Evolutionary conservation across 2,113 vertebrate genomes (phyloP), one percentile per base, ranked within the genome.

Genomic region (Psilopsiagon aymara): DNA sequence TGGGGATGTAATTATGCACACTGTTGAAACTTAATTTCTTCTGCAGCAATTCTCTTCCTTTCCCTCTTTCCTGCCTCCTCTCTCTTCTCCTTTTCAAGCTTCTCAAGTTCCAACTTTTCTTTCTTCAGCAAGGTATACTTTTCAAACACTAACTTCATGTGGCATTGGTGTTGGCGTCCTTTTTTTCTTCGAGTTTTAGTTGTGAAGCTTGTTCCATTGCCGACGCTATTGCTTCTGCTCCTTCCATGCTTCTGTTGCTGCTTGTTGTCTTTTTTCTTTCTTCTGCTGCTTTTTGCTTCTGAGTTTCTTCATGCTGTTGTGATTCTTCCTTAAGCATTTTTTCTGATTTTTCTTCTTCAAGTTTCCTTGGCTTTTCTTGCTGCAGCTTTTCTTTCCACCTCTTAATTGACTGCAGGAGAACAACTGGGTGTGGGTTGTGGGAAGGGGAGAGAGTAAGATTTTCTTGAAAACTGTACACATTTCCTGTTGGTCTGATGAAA

Each of bases 331-430:
- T 89, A 28, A 96, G 68, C 13, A 79, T 77, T 43, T 97, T 97
- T 60, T 97, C 97, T 17, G 73, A 82, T 78, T 98, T 79, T 98
- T 98, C 59, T 95, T 85, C 89, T 98, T 98, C 70, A 98, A 91
- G 14, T 97, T 95, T 51, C 83, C 90, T 86, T 98, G 96, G 96
- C 37, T 87, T 98, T 94, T 98, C 98, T 94, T 96, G 95, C 60
- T 97, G 94, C 75, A 98, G 98, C 82, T 97, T 98, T 75, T 96
- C 93, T 97, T 98, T 99, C 99, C 99, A 99, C 52, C 96, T 98
- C 73, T 98, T 97, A 97, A 99, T 99, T 87, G 99, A 98, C 99
- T 99, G 87, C 19, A 80, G 49, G 5, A 90, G 79, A 53, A 69
- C 7, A 37, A 37, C 35, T 37, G 35, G 35, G 35, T 7, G 35